Evolutionary conservation across 2,797 vertebrate genomes (phyloP), one percentile per base, ranked within the genome.

Genomic region (Paedocypris micromegethes): DNA sequence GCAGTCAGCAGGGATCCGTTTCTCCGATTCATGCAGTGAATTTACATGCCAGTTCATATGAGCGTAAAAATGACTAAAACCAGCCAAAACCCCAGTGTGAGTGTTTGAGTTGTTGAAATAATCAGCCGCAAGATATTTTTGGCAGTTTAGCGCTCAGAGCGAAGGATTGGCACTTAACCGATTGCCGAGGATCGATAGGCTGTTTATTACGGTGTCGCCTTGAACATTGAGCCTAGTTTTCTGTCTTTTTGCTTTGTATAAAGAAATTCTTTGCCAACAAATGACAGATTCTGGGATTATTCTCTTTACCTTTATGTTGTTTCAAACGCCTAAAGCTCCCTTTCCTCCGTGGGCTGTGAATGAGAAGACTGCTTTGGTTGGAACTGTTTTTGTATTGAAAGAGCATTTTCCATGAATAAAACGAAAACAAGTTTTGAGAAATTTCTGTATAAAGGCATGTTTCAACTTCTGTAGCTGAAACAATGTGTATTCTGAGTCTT

Each of bases 21-120:
- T 75, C 81, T 65, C 77, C 82, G 76, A 73, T 66, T 61, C 53
- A 63, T 61, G 63, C 52, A 79, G 72, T 72, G 79, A 83, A 84
- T 85, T 82, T 82, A 81, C 60, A 68, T 77, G 74, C 77, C 80
- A 78, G 77, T 70, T 86, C 81, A 85, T 79, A 79, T 43, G 66
- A 81, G 82, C 74, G 75, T 80, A 76, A 83, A 23, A 88, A 85
- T 84, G 77, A 85, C 77, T 84, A 81, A 81, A 79, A 58, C 50
- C 48, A 75, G 75, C 79, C 73, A 72, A 80, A 81, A 86, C 83
- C 76, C 81, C 72, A 67, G 72, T 70, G 73, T 70, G 73, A 80
- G 75, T 68, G 74, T 77, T 79, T 60, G 57, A 75, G 74, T 78
- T 80, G 79, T 80, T 84, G 83, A 77, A 59, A 79, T 78, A 83